Conservation (phyloP, 2,797 vertebrate species). For the Trematomus bernacchii region DNA sequence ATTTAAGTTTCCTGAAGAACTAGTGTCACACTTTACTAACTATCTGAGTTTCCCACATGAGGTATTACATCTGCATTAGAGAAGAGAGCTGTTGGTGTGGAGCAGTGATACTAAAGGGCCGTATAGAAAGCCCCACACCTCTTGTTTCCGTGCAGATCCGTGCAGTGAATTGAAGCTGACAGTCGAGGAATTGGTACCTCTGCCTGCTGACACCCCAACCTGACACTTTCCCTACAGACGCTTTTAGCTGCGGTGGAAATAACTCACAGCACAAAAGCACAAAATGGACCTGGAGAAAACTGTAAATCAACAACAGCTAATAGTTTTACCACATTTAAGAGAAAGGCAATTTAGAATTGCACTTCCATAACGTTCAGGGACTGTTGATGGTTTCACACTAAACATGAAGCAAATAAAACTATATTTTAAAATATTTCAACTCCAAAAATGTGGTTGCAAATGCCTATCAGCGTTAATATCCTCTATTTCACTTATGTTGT, state of each 20-base stretch:
- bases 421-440: no score
- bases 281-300: conserved; percentile 7
- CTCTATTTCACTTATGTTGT: no score
- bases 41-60: background rate
- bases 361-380: background rate
- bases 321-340: background rate
- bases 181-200: conserved; percentile 55
- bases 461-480: no score
- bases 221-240: conserved; percentile 33
- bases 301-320: conserved; percentile 5
- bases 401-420: no score
- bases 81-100: background rate
- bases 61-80: conserved; percentile 5
- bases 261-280: background rate
- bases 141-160: conserved; percentile 10
- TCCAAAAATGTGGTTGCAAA: no score
- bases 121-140: conserved; percentile 7
- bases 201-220: conserved; percentile 16
- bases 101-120: conserved; percentile 1
- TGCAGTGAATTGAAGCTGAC: conserved; percentile 52
- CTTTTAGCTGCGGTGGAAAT: conserved; percentile 34
- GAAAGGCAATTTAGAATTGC: background rate
- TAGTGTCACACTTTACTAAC: background rate
- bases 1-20: background rate
- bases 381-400: no score